Base-by-base conservation (phyloP, 1,140 invertebrate genomes). In the Octopus sinensis region DNA sequence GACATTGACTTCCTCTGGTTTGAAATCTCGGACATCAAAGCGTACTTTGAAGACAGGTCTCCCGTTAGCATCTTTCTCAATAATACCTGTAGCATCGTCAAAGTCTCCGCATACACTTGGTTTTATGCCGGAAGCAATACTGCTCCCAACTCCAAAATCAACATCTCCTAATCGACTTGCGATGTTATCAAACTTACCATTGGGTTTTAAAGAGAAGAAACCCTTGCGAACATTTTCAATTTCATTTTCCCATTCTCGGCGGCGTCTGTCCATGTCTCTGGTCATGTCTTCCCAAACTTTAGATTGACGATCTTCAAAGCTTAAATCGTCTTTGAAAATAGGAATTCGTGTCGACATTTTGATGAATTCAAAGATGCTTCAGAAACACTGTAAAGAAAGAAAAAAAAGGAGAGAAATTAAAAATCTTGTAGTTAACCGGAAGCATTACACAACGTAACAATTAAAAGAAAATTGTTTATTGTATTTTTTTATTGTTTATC, bases 211-310 rank as follows among this genome's bases (percentile, higher is more conserved):
- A 30, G 85, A 83, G 82, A 90, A 90, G 83, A 90, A 90, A 79
- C 89, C 89, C 76, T 85, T 87, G 82, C 89, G 85, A 89, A 90
- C 89, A 80, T 86, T 85, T 82, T 89, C 88, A 13, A 90, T 89
- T 78, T 90, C 90, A 12, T 86, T 84, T 82, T 90, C 88, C 90
- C 90, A 90, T 83, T 90, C 90, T 53, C 85, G 84, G n/a, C 89
- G 82, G 54, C 90, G 80, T 53, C 86, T 79, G 52, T 89, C 89
- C 88, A 90, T 88, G 62, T 89, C 86, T 77, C 84, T 80, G 80
- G 90, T 87, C 90, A 90, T 90, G 53, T 90, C 87, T 54, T 87
- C 86, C 88, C 88, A 90, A 51, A 90, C 84, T 81, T 86, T 84
- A 68, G 85, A 85, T 82, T 90, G 88, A 30, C 88, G 82, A 78